These are phyloP conservation scores for Hippocampus kuda DNA, from an alignment of 2,797 vertebrate genomes.

Conservation along the genomic window DNA sequence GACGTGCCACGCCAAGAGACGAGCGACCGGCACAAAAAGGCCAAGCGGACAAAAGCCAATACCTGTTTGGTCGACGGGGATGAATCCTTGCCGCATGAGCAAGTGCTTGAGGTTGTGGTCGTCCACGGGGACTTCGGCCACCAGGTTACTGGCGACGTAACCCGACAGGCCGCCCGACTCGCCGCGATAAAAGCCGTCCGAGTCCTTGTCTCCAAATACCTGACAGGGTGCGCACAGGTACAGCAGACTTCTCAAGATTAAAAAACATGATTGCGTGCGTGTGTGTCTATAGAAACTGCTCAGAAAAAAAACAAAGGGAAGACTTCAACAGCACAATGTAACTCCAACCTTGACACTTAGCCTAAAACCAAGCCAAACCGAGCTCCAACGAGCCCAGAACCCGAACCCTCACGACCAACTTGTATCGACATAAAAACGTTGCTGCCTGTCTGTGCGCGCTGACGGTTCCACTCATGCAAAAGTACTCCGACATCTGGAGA, in stretches of 20 bases:
- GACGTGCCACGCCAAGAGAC: neutral
- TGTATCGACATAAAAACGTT: too few relatives aligned
- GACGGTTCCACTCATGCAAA: too few relatives aligned
- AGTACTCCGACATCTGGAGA: too few relatives aligned
- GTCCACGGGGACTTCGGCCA: conserved; percentile 82
- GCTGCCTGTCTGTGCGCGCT: too few relatives aligned
- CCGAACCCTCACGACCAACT: too few relatives aligned
- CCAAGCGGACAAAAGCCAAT: conserved; percentile 17
- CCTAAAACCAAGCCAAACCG: too few relatives aligned
- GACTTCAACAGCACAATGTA: neutral
- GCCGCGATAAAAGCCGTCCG: conserved; percentile 85
- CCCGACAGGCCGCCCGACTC: conserved; percentile 77
- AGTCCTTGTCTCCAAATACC: conserved; percentile 86
- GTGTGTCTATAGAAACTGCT: too few relatives aligned
- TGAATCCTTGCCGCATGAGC: conserved; percentile 72
- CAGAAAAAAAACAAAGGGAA: neutral
- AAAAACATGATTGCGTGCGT: too few relatives aligned
- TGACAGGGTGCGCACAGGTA: conserved; percentile 33
- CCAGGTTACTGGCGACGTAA: conserved; percentile 92
- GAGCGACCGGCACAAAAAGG: neutral
- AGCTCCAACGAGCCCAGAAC: too few relatives aligned
- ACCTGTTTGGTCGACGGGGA: conserved; percentile 73
- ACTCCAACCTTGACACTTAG: too few relatives aligned
- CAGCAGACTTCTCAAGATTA: too few relatives aligned
- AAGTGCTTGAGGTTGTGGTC: conserved; percentile 67